A percentile compares a stretch with the other conserved stretches of the same genome.
These are phyloP conservation scores for Eupithecia vulgata DNA, from an alignment of 2,888 invertebrate species.

Conservation along the genomic window DNA sequence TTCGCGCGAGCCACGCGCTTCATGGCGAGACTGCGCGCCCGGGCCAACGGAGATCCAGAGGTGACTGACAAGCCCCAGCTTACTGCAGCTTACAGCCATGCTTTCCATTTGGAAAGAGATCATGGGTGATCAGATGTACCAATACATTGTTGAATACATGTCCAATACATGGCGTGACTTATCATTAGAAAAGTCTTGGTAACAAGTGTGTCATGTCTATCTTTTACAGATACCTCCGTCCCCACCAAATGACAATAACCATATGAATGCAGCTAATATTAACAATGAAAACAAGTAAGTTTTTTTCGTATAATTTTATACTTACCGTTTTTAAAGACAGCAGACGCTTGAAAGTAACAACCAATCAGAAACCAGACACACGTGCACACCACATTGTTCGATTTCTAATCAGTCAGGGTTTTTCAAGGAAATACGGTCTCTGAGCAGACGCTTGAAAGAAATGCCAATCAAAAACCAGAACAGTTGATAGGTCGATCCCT, in stretches of 20 bases:
- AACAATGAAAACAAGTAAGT: constrained; percentile 60
- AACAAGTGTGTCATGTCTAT: neutral
- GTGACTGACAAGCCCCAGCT: constrained; percentile 26
- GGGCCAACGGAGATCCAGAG: constrained; percentile 44
- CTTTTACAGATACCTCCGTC: constrained; percentile 52
- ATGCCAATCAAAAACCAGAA: neutral
- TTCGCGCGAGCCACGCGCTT: constrained; percentile 81
- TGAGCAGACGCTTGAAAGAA: neutral
- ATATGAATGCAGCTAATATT: constrained; percentile 41
- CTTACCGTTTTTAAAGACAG: neutral
- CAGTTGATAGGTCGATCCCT: neutral
- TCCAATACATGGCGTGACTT: no score
- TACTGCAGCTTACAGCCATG: neutral
- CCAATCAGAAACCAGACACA: no score
- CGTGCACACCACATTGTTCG: no score
- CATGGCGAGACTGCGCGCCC: constrained; percentile 58
- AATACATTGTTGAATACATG: neutral
- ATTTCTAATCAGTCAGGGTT: no score
- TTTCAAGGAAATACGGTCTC: neutral
- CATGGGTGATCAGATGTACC: neutral
- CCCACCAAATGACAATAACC: constrained; percentile 51
- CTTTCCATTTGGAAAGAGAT: neutral
- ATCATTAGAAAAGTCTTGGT: neutral
- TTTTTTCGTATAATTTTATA: neutral
- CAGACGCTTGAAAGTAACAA: neutral